Percentiles rank a stretch among this genome's conserved stretches.
Evolutionary conservation across 2,888 invertebrate species (phyloP).

Genomic region (Rhagonycha lutea): DNA sequence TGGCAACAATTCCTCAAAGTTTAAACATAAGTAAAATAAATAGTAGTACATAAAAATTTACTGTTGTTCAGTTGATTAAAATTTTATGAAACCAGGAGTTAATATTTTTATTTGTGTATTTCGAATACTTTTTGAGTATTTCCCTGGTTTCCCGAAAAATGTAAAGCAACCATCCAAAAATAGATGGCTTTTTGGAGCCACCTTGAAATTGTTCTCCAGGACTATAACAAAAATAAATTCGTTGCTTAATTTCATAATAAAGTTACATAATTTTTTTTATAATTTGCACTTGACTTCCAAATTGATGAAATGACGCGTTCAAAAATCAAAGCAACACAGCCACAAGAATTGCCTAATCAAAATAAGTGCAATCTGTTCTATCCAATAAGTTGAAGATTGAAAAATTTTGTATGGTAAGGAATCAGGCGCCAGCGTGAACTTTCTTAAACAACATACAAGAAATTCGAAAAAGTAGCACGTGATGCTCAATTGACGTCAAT

Average conservation of each 20-base stretch:
- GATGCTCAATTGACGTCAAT: constrained; percentile 72
- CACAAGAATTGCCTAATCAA: not conserved
- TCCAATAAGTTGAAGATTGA: not conserved
- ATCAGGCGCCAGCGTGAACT: constrained; percentile 23
- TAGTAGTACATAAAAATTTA: no score
- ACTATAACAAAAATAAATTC: not conserved
- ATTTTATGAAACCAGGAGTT: no score
- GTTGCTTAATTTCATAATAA: not conserved
- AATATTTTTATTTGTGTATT: no score
- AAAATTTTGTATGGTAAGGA: not conserved
- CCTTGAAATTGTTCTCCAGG: not conserved
- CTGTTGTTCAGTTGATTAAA: no score
- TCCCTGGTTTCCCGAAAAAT: no score
- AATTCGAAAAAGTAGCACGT: constrained; percentile 58
- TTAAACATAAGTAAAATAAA: no score
- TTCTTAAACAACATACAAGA: constrained; percentile 39
- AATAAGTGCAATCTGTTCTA: not conserved
- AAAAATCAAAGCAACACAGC: not conserved
- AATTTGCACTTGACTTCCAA: not conserved
- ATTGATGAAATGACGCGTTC: not conserved
- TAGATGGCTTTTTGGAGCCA: no score
- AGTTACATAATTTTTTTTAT: not conserved
- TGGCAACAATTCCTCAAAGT: no score
- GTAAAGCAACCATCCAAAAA: no score
- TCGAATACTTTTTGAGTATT: no score